Evolutionary conservation across 1,140 invertebrate genomes (phyloP).

Genomic region (Ceratina japonica): DNA sequence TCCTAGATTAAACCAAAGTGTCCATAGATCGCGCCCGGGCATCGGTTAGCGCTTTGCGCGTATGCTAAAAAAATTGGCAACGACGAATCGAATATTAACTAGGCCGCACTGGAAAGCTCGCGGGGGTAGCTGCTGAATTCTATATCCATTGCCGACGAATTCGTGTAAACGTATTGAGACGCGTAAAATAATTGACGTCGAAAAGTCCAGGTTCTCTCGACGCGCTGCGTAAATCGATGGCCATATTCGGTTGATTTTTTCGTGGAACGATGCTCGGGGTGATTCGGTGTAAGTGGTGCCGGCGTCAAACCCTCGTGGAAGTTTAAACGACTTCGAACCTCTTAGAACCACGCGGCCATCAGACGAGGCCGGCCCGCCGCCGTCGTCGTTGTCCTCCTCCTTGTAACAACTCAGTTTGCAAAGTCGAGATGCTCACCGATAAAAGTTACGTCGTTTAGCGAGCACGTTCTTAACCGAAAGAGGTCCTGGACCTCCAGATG

Average conservation of each 20-base stretch:
- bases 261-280: conserved; percentile 23
- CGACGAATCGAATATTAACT: conserved; percentile 35
- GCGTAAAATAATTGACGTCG: too few species aligned
- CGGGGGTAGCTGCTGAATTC: background rate
- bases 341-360: conserved; percentile 39
- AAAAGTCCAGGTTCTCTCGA: background rate
- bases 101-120: background rate
- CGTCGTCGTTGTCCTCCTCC: conserved; percentile 2
- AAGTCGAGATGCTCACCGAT: conserved; percentile 58
- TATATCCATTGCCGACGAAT: background rate
- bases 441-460: conserved; percentile 66
- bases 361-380: background rate
- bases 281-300: conserved; percentile 53
- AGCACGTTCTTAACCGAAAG: conserved; percentile 33
- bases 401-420: conserved; percentile 55
- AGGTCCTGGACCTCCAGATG: background rate
- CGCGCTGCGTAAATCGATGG: background rate
- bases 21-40: background rate
- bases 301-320: conserved; percentile 55
- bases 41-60: conserved; percentile 13
- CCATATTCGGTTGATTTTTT: conserved; percentile 19
- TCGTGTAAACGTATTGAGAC: too few species aligned
- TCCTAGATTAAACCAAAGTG: conserved; percentile 25
- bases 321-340: conserved; percentile 63
- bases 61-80: background rate